Conservation (phyloP, 2,888 invertebrate genomes). For the Mesoligia furuncula region DNA sequence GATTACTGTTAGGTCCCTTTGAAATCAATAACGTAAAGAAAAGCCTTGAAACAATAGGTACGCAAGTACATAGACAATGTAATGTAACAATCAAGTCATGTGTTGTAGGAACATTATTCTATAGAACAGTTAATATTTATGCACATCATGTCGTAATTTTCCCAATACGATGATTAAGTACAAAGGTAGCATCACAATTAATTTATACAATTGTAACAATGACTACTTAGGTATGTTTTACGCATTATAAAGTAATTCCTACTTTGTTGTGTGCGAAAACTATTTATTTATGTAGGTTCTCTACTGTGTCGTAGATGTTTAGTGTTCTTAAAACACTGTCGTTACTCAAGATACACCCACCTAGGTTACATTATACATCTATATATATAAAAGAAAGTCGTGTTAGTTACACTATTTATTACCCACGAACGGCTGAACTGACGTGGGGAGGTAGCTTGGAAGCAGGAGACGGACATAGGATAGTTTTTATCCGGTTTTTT, state of each 20-base stretch:
- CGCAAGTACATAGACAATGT: background rate
- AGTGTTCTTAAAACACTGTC: background rate
- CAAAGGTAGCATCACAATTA: slow-evolving; percentile 26
- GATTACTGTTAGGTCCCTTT: background rate
- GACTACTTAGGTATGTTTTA: background rate
- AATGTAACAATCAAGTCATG: background rate
- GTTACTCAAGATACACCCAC: background rate
- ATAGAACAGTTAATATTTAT: slow-evolving; percentile 1
- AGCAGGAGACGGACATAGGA: too few species aligned
- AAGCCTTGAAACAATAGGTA: background rate
- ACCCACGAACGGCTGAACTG: too few species aligned
- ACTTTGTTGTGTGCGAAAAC: background rate
- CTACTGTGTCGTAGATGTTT: background rate
- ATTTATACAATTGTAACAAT: background rate
- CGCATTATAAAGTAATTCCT: background rate
- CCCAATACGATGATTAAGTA: slow-evolving; percentile 22
- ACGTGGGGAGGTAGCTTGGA: too few species aligned
- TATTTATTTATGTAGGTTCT: background rate
- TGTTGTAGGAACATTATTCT: background rate
- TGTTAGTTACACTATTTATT: too few species aligned
- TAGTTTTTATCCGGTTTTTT: too few species aligned
- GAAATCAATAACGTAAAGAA: too few species aligned
- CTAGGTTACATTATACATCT: background rate
- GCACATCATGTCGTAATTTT: background rate
- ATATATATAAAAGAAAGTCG: too few species aligned